A percentile compares a stretch with the other conserved stretches of the same genome.
These are phyloP conservation scores for Acrocephalus arundinaceus DNA, from an alignment of 2,113 vertebrate species.

Conservation along the genomic window DNA sequence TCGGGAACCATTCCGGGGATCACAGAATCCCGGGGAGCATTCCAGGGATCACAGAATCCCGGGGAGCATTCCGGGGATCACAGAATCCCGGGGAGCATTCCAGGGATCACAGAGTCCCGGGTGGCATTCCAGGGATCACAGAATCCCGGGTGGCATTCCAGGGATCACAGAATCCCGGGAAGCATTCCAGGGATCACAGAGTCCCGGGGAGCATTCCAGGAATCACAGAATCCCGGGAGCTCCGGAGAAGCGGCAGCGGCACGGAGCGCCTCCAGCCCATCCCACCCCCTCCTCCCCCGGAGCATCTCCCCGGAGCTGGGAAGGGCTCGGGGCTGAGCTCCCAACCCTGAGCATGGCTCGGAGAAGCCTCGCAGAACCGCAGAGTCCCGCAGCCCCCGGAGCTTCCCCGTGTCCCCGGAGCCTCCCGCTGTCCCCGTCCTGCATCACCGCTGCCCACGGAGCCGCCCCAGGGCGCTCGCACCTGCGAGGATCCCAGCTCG, in stretches of 20 bases:
- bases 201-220: no score
- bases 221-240: no score
- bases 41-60: no score
- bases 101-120: no score
- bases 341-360: slow-evolving; percentile 21
- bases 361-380: not conserved
- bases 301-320: slow-evolving; percentile 38
- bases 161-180: not conserved
- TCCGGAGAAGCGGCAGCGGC: not conserved
- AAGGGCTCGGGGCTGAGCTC: slow-evolving; percentile 29
- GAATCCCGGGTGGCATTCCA: not conserved
- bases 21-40: not conserved
- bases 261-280: not conserved
- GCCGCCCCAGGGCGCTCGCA: not conserved
- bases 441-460: not conserved
- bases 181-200: no score
- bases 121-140: no score
- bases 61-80: no score
- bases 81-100: no score
- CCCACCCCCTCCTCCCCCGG: slow-evolving; percentile 37
- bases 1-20: not conserved
- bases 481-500: not conserved
- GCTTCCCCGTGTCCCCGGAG: not conserved
- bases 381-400: not conserved
- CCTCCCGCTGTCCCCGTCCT: not conserved